Evolutionary conservation across 53 echinoderm and acorn worm genomes (phyloP), one percentile per base, ranked within the genome.

Genomic region (Temnopleurus reevesii): DNA sequence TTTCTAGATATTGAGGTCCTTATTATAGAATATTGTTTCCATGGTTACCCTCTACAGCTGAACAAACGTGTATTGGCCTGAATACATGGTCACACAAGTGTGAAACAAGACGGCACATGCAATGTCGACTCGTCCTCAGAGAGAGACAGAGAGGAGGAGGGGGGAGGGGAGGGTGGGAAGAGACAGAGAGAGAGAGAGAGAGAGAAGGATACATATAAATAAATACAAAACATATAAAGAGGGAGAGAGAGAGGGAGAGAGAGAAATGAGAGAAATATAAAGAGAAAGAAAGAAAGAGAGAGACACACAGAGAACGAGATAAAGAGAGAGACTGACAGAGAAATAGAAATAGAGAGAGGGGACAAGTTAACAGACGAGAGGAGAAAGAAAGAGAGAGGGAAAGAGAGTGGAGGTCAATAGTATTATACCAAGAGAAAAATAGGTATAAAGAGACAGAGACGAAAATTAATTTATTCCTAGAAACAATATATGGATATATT

Each of bases 71-170:
- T 19, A 55, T 83, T 83, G 49, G 54, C 83, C 27, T 55, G 55
- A 35, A 55, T 54, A 53, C 83, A 54, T 83, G 54, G 55, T 55
- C 83, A 83, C 55, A 55, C 83, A 55, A 31, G 83, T 83, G 83
- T 83, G 83, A 83, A 55, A 56, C 55, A 83, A n/a, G 55, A 23
- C 83, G 38, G 33, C 55, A 29, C 49, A 49, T 46, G 30, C 31
- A 47, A 49, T 80, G 51, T 10, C 51, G 51, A 27, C 47, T 80
- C 80, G 26, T 51, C 33, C 34, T 29, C 27, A 71, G 76, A 71
- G 35, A 71, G 76, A 71, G 76, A 71, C 31, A 71, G 41, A 71
- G 76, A 34, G 15, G 0, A n/a, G 21, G 18, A 8, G n/a, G 7
- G 25, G 18, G 25, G 18, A 56, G 24, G 19, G 56, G 18, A 21